Conservation (phyloP, 2,797 vertebrate genomes). For the Sorex maritimensis region DNA sequence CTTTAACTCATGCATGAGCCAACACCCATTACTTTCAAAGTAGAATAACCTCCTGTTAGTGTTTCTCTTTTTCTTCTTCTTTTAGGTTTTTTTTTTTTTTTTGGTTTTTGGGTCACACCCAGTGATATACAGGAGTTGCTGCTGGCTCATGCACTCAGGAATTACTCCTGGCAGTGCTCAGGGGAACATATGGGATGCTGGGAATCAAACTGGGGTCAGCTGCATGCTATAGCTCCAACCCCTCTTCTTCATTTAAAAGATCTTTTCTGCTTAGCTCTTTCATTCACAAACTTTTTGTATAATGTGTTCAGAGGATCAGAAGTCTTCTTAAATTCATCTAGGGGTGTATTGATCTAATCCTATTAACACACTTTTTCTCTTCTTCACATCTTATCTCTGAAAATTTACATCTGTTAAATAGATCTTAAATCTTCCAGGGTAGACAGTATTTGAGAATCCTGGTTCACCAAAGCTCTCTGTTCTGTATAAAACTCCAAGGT, state of each 20-base stretch:
- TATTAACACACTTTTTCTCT: background rate
- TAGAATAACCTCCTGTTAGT: constrained; percentile 1
- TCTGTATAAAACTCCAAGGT: background rate
- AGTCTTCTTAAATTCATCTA: background rate
- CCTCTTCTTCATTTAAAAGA: background rate
- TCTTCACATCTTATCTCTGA: constrained; percentile 4
- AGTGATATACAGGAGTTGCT: too few species aligned
- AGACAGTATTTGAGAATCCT: constrained; percentile 34
- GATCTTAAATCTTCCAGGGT: constrained; percentile 8
- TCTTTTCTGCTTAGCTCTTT: background rate
- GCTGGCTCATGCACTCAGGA: too few species aligned
- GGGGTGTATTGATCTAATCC: background rate
- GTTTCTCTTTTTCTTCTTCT: background rate
- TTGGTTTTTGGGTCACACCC: too few species aligned
- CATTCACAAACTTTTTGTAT: background rate
- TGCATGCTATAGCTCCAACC: too few species aligned
- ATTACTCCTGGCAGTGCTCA: too few species aligned
- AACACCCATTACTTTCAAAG: constrained; percentile 16
- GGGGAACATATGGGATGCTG: too few species aligned
- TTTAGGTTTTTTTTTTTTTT: too few species aligned
- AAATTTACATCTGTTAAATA: background rate
- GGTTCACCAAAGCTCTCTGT: background rate
- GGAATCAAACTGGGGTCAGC: too few species aligned
- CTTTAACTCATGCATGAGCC: background rate
- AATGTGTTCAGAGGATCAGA: background rate